These are phyloP conservation scores for Plutella xylostella DNA, from an alignment of 2,888 invertebrate species.

Conservation along the genomic window DNA sequence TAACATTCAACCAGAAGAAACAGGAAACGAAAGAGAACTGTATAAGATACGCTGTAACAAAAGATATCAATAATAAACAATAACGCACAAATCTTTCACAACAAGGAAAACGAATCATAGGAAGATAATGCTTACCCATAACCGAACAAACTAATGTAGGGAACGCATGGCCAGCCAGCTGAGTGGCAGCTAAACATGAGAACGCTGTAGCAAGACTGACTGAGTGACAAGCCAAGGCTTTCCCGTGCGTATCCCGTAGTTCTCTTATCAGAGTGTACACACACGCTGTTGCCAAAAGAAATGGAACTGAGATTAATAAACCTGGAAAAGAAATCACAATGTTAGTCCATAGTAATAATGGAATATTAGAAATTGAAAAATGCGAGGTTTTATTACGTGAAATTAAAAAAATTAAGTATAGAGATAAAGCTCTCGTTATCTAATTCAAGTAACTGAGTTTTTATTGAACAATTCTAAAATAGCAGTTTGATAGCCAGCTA, in stretches of 20 bases:
- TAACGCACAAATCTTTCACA: background rate
- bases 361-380: too few relatives aligned
- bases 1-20: conserved; percentile 77
- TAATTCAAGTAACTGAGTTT: too few relatives aligned
- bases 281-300: conserved; percentile 57
- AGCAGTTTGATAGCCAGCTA: too few relatives aligned
- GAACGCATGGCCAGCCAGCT: conserved; percentile 61
- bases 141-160: conserved; percentile 53
- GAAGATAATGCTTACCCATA: conserved; percentile 41
- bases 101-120: conserved; percentile 10
- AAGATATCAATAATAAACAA: conserved; percentile 12
- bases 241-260: conserved; percentile 67
- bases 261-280: conserved; percentile 62
- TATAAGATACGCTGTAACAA: conserved; percentile 72
- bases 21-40: conserved; percentile 75
- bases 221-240: conserved; percentile 67
- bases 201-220: conserved; percentile 67
- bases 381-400: too few relatives aligned
- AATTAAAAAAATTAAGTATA: too few relatives aligned
- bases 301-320: conserved; percentile 62
- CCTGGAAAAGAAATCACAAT: conserved; percentile 46
- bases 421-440: too few relatives aligned
- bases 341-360: too few relatives aligned
- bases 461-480: too few relatives aligned
- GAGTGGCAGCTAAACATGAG: conserved; percentile 63